A percentile compares a stretch with the other conserved stretches of the same genome.
Evolutionary conservation across 2,888 invertebrate genomes (phyloP).

Genomic region (Yponomeuta sedellus): DNA sequence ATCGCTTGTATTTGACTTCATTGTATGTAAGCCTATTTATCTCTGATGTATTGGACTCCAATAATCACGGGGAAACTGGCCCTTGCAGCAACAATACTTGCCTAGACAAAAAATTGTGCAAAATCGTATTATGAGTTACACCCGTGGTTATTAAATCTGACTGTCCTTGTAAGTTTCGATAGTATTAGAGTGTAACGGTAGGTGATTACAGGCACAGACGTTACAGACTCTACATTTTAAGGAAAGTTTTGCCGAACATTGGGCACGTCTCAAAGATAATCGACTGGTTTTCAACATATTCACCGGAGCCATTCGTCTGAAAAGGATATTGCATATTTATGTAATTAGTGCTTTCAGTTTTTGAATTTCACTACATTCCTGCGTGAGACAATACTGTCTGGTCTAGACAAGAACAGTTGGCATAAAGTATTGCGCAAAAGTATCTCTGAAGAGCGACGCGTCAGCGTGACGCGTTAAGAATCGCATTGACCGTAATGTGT

Average conservation of each 20-base stretch:
- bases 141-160: no score
- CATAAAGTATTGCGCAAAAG: constrained; percentile 13
- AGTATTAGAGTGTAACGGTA: no score
- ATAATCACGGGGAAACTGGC: no score
- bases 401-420: constrained; percentile 6
- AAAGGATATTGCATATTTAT: not conserved
- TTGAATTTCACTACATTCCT: not conserved
- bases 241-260: not conserved
- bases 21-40: no score
- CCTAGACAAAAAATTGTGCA: no score
- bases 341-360: not conserved
- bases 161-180: no score
- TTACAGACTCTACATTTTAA: not conserved
- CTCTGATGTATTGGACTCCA: no score
- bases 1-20: no score
- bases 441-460: constrained; percentile 14
- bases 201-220: no score
- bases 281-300: not conserved
- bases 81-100: no score
- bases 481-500: constrained; percentile 30
- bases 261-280: no score
- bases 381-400: not conserved
- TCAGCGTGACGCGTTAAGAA: constrained; percentile 16
- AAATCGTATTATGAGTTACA: no score
- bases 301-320: not conserved